These are phyloP conservation scores for Alcedo quadribrachys DNA, from an alignment of 2,797 vertebrate species.

Conservation along the genomic window DNA sequence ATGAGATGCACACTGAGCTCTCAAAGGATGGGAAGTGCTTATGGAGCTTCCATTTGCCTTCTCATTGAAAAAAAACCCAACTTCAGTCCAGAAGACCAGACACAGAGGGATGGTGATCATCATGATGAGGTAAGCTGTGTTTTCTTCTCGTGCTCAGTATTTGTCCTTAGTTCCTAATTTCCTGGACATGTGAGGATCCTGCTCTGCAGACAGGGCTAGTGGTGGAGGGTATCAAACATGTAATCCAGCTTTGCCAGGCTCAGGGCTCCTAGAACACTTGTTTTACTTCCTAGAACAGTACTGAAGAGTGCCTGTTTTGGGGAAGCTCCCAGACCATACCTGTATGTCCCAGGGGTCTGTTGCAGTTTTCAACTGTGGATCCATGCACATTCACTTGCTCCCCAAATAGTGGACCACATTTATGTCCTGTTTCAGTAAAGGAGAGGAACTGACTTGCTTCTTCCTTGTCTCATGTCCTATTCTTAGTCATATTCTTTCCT, in stretches of 20 bases:
- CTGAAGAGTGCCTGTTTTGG: not conserved
- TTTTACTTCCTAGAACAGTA: not conserved
- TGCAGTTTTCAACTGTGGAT: not conserved
- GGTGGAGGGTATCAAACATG: not conserved
- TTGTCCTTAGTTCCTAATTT: not conserved
- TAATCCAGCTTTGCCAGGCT: not conserved
- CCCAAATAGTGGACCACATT: not conserved
- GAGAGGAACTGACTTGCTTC: not conserved
- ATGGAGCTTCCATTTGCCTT: not conserved
- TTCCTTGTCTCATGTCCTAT: not conserved
- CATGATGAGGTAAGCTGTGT: not conserved
- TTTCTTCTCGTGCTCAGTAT: not conserved
- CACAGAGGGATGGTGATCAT: not conserved
- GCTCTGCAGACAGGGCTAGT: not conserved
- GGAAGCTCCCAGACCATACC: not conserved
- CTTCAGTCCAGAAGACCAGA: not conserved
- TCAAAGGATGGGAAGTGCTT: not conserved
- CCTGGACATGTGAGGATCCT: not conserved
- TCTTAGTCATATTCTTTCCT: not conserved
- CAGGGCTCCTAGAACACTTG: not conserved
- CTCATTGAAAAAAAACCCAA: not conserved
- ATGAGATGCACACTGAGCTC: not conserved
- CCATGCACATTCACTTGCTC: not conserved
- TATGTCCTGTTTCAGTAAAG: not conserved
- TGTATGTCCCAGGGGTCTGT: rapidly evolving